phyloP scores from a whole-genome alignment of 2,113 vertebrate species.

The Carlito syrichta region DNA sequence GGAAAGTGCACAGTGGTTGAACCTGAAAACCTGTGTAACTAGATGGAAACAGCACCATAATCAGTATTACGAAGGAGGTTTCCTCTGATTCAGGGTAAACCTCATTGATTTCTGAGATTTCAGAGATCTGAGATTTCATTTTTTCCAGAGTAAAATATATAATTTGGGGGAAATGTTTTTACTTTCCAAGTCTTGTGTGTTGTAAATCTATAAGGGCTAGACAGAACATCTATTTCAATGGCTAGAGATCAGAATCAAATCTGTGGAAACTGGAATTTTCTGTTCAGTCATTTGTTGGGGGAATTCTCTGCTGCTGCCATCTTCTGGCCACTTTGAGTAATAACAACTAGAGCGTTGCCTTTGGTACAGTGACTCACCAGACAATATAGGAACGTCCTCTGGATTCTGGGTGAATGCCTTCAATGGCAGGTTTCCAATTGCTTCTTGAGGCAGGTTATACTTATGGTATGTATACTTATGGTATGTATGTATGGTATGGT shows the following conservation, averaged over 20 bases:
- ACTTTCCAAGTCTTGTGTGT: background rate
- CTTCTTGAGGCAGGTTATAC: background rate
- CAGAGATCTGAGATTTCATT: background rate
- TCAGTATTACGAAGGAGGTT: background rate
- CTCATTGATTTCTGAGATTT: background rate
- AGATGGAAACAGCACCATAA: background rate
- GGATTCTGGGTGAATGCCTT: background rate
- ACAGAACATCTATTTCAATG: background rate
- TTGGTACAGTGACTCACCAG: background rate
- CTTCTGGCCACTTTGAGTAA: constrained; percentile 28
- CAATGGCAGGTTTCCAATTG: background rate
- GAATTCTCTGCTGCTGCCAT: constrained; percentile 36
- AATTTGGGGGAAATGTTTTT: background rate
- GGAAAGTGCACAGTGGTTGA: background rate
- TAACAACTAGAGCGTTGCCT: background rate
- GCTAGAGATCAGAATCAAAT: background rate
- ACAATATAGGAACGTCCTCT: background rate
- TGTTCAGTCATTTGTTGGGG: background rate
- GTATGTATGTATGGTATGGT: too few species aligned
- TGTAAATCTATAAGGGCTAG: background rate
- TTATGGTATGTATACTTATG: too few species aligned
- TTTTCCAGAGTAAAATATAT: background rate
- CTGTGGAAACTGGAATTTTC: background rate
- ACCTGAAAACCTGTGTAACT: background rate
- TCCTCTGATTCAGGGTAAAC: background rate